These are phyloP conservation scores for Nesogale talazaci DNA, from an alignment of 2,113 vertebrate genomes.

Conservation along the genomic window DNA sequence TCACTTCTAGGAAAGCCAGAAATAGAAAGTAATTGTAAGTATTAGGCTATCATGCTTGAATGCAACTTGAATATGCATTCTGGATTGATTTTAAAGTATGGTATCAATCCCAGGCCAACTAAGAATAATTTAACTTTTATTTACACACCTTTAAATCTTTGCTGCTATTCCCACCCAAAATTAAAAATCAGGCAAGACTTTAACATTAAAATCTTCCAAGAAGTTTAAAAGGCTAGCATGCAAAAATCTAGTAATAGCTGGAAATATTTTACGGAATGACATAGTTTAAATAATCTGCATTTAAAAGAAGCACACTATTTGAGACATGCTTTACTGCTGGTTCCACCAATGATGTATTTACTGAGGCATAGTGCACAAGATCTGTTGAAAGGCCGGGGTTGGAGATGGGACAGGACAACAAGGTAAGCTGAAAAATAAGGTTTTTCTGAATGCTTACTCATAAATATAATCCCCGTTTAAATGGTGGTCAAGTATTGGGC, in stretches of 20 bases:
- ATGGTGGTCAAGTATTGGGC: too few relatives aligned
- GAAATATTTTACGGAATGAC: constrained; percentile 50
- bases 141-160: constrained; percentile 35
- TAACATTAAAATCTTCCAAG: constrained; percentile 56
- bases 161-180: constrained; percentile 52
- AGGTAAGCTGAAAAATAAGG: not conserved
- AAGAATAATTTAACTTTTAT: constrained; percentile 49
- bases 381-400: not conserved
- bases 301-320: not conserved
- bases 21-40: constrained; percentile 63
- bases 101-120: constrained; percentile 65
- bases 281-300: constrained; percentile 47
- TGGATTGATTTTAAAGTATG: constrained; percentile 71
- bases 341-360: not conserved
- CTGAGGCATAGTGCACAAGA: not conserved
- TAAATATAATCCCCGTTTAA: too few relatives aligned
- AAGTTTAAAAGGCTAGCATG: constrained; percentile 34
- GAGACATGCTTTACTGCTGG: not conserved
- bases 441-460: not conserved
- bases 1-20: constrained; percentile 64
- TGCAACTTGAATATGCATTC: constrained; percentile 74
- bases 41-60: constrained; percentile 62
- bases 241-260: constrained; percentile 69
- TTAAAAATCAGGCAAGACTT: constrained; percentile 63
- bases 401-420: not conserved